Evolutionary conservation across 2,888 invertebrate species (phyloP).

Genomic region (Cantharis rufa): DNA sequence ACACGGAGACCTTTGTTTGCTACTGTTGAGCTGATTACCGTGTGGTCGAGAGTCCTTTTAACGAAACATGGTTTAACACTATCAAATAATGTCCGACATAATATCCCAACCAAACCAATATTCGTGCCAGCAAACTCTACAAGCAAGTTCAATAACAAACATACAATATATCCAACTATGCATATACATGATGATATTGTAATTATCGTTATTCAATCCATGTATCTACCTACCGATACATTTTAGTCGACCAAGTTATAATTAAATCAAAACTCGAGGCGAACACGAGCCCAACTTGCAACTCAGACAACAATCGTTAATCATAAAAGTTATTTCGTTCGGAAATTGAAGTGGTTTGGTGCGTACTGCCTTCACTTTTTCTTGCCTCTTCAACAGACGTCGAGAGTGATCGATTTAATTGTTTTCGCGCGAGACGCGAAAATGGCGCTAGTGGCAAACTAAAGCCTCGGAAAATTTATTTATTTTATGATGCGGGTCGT

Average conservation of each 20-base stretch:
- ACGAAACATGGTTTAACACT: constrained; percentile 40
- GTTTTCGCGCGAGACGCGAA: background rate
- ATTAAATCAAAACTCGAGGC: background rate
- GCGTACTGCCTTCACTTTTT: background rate
- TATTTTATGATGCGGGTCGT: background rate
- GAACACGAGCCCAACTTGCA: background rate
- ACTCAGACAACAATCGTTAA: background rate
- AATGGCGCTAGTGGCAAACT: background rate
- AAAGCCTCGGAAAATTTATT: background rate
- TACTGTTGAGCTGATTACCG: constrained; percentile 47
- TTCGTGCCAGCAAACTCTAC: constrained; percentile 5
- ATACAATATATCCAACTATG: background rate
- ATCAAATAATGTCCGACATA: constrained; percentile 36
- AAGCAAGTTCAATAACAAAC: background rate
- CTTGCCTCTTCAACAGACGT: background rate
- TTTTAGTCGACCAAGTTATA: background rate
- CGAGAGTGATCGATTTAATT: background rate
- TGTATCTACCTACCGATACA: background rate
- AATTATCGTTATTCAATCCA: background rate
- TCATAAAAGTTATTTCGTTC: background rate
- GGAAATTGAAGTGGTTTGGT: background rate
- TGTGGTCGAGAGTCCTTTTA: constrained; percentile 38
- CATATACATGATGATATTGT: background rate
- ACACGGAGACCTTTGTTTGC: constrained; percentile 46
- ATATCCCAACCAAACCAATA: constrained; percentile 17